Base-by-base conservation (phyloP, 1,140 invertebrate genomes). In the Drosophila jambulina region DNA sequence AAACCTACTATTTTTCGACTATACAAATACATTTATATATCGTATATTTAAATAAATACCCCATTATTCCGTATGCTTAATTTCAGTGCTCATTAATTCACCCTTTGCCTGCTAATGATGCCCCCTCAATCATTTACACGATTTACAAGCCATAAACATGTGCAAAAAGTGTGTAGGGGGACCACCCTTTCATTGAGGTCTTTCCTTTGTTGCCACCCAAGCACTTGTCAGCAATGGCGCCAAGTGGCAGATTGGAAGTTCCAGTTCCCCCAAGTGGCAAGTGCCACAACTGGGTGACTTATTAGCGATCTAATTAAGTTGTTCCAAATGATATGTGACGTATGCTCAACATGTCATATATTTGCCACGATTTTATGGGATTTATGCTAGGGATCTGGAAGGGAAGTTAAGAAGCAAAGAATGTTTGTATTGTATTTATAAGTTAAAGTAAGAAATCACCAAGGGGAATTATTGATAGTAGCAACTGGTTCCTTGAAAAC, bases 191-290 rank as follows among this genome's bases (percentile, higher is more conserved):
- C 17, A 15, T 40, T 27, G 43, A 7, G 43, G 57, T 19, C 42
- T 1, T 38, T 46, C 19, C n/a, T 58, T 43, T 75, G 82, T 80
- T 83, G 53, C 83, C 84, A 87, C 83, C 83, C 84, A 87, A 40
- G 84, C 84, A 71, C 82, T 87, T 88, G 84, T 87, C 83, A 87
- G 62, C 83, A 78, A 75, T 88, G 83, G 83, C 83, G 83, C 83
- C 83, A 87, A 84, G 77, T 75, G 76, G 57, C 23, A 60, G n/a
- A 49, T 29, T 29, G 29, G 36, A 23, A 21, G 23, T 59, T 45
- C 69, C n/a, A n/a, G n/a, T n/a, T n/a, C 74, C 46, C 63, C 38
- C 48, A 42, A 46, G n/a, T 45, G 59, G 34, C 74, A 63, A 58
- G 74, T 78, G 82, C 65, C 75, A 71, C 61, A 69, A 56, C 58